phyloP scores from a whole-genome alignment of 2,888 invertebrate species.

The Eupithecia abbreviata region DNA sequence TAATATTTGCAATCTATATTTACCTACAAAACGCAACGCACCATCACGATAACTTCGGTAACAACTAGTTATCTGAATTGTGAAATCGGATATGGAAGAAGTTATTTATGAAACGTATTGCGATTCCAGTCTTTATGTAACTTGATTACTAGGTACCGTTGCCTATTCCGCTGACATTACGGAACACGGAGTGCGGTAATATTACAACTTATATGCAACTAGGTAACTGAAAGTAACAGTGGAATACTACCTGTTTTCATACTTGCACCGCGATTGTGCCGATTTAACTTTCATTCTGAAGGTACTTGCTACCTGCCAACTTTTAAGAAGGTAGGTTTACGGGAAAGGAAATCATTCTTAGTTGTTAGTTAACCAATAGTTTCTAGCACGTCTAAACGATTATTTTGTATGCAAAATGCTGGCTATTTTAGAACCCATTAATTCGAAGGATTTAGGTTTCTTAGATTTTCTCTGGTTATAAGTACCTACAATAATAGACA shows the following conservation, averaged over 20 bases:
- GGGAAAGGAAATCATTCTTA: neutral
- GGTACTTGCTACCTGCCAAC: neutral
- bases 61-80: conserved; percentile 52
- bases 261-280: conserved; percentile 20
- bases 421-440: neutral
- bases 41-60: conserved; percentile 52
- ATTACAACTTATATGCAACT: conserved; percentile 36
- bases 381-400: conserved; percentile 4
- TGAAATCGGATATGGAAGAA: conserved; percentile 56
- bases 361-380: neutral
- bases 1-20: conserved; percentile 49
- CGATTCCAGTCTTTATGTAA: conserved; percentile 51
- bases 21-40: conserved; percentile 44
- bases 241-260: conserved; percentile 33
- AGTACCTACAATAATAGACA: neutral
- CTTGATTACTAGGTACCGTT: conserved; percentile 39
- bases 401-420: neutral
- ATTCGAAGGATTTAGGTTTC: neutral
- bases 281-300: conserved; percentile 21
- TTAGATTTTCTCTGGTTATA: neutral
- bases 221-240: conserved; percentile 42
- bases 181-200: conserved; percentile 37
- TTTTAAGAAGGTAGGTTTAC: conserved; percentile 1
- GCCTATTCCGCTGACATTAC: conserved; percentile 34
- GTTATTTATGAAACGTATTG: conserved; percentile 52